phyloP scores from a whole-genome alignment of 2,113 vertebrate genomes.

The Nannobrachium achirus region DNA sequence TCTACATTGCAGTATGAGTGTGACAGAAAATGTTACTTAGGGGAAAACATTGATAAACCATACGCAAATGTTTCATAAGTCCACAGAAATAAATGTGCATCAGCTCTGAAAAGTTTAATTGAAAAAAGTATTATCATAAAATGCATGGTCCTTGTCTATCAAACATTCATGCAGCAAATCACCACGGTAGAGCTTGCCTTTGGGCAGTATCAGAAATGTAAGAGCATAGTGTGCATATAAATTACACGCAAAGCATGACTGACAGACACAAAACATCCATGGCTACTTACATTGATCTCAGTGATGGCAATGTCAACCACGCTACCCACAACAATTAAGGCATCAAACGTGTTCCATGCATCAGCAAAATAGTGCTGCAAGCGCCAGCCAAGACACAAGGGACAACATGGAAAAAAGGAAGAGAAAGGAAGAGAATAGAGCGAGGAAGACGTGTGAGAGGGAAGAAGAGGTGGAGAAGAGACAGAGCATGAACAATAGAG shows the following conservation, averaged over 20 bases:
- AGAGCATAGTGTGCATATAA: too few species aligned
- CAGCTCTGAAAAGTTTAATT: too few species aligned
- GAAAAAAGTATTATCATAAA: too few species aligned
- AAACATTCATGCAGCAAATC: too few species aligned
- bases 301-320: constrained; percentile 99
- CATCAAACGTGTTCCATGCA: constrained; percentile 99
- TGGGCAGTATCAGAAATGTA: too few species aligned
- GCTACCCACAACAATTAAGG: constrained; percentile 99
- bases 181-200: too few species aligned
- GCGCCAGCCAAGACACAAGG: constrained; percentile 74
- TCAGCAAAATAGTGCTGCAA: constrained; percentile 99
- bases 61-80: too few species aligned
- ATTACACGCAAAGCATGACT: too few species aligned
- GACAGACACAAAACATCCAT: constrained; percentile 19
- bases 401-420: constrained; percentile 67
- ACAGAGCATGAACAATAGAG: constrained; percentile 50
- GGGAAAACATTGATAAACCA: too few species aligned
- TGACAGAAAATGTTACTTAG: too few species aligned
- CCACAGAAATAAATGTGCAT: too few species aligned
- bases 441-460: constrained; percentile 51
- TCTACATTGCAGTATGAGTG: too few species aligned
- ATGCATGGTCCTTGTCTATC: background rate
- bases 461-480: constrained; percentile 39
- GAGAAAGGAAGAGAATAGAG: constrained; percentile 42
- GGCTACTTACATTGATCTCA: constrained; percentile 99